These are phyloP conservation scores for Podarcis raffonei DNA, from an alignment of 2,113 vertebrate species.

Conservation along the genomic window DNA sequence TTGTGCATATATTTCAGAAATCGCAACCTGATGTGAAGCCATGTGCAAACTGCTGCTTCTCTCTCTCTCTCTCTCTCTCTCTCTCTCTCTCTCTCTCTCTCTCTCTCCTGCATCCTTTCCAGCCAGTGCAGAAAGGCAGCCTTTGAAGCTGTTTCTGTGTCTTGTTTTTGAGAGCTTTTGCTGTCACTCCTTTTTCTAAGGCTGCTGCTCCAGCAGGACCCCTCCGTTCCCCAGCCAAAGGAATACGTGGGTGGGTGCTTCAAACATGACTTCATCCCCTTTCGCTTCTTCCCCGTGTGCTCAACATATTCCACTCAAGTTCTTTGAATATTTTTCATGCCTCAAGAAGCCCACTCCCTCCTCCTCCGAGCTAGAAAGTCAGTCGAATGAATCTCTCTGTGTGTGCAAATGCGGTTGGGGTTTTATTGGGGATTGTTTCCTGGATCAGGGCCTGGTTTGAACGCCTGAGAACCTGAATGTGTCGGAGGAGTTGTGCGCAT, in stretches of 20 bases:
- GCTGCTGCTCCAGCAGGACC: neutral
- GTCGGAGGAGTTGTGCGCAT: neutral
- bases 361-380: slow-evolving; percentile 9
- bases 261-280: slow-evolving; percentile 3
- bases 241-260: neutral
- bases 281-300: slow-evolving; percentile 3
- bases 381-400: slow-evolving; percentile 35
- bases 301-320: slow-evolving; percentile 46
- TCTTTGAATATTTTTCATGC: slow-evolving; percentile 46
- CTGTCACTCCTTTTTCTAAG: neutral
- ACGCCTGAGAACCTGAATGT: neutral
- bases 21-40: neutral
- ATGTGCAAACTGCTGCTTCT: neutral
- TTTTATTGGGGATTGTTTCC: slow-evolving; percentile 31
- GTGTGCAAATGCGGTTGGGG: neutral
- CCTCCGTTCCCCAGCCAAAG: neutral
- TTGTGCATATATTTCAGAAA: neutral
- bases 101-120: neutral
- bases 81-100: neutral
- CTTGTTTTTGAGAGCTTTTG: neutral
- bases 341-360: slow-evolving; percentile 26
- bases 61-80: neutral
- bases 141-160: neutral
- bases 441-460: neutral
- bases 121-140: neutral